Conservation (phyloP, 2,113 vertebrate species). For the Ophthalmolycus amberensis region DNA sequence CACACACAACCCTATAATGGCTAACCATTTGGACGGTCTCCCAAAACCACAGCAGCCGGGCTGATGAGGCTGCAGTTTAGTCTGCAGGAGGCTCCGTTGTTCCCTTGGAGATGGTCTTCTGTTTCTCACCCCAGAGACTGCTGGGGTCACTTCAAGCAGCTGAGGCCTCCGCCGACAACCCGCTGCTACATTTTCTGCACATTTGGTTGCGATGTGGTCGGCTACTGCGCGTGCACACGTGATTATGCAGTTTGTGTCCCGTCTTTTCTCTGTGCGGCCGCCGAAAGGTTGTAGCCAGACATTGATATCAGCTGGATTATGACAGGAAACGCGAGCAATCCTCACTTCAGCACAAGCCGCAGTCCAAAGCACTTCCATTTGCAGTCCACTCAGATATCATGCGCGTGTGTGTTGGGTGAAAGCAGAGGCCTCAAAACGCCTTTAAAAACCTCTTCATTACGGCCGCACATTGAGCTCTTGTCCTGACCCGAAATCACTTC, state of each 20-base stretch:
- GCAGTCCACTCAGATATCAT: conserved; percentile 46
- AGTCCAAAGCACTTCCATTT: conserved; percentile 55
- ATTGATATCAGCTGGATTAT: conserved; percentile 52
- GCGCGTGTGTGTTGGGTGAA: conserved; percentile 20
- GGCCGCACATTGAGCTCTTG: conserved; percentile 35
- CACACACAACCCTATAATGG: conserved; percentile 25
- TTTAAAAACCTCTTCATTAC: conserved; percentile 47
- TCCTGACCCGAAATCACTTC: conserved; percentile 36
- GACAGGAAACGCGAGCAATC: conserved; percentile 26
- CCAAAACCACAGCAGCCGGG: conserved; percentile 26
- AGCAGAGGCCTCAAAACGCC: conserved; percentile 29
- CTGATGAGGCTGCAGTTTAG: conserved; percentile 50
- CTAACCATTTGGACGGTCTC: conserved; percentile 53
- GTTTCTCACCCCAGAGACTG: conserved; percentile 36
- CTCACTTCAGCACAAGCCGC: conserved; percentile 42
- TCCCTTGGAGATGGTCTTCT: conserved; percentile 24
- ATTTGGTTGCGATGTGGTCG: neutral
- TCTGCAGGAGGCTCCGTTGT: conserved; percentile 28
- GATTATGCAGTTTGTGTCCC: conserved; percentile 14
- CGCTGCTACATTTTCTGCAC: neutral
- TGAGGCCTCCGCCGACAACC: conserved; percentile 3
- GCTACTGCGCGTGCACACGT: neutral
- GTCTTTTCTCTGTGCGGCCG: conserved; percentile 9
- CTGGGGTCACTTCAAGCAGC: conserved; percentile 32
- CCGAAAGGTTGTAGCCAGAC: conserved; percentile 39